Percentiles rank a stretch among this genome's conserved stretches.
Conservation (phyloP, 2,797 vertebrate genomes). For the Gallinago stenura region DNA sequence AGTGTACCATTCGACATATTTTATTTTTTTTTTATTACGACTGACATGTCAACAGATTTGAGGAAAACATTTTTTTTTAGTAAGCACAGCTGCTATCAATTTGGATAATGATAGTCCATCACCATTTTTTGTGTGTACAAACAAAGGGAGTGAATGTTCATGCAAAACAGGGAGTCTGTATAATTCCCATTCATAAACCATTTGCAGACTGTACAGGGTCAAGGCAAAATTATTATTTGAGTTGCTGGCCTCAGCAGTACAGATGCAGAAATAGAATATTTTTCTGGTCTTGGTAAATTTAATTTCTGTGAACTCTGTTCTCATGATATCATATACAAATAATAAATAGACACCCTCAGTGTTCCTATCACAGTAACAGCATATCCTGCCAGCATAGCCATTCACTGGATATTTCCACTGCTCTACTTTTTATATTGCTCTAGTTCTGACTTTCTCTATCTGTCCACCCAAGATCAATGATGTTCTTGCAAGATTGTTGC, state of each 20-base stretch:
- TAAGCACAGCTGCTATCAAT: conserved; percentile 83
- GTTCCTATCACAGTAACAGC: not conserved
- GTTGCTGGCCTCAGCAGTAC: conserved; percentile 43
- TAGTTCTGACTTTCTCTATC: conserved; percentile 6
- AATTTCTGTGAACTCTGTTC: conserved; percentile 44
- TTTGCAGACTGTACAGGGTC: conserved; percentile 55
- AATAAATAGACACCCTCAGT: conserved; percentile 21
- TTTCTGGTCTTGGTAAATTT: conserved; percentile 57
- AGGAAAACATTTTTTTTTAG: conserved; percentile 73
- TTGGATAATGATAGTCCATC: conserved; percentile 80
- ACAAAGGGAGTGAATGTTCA: conserved; percentile 73
- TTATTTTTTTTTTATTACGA: conserved; percentile 64
- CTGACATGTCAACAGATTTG: conserved; percentile 74
- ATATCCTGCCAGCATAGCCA: not conserved
- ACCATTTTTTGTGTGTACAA: conserved; percentile 78
- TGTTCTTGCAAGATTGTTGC: not conserved
- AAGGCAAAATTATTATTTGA: conserved; percentile 66
- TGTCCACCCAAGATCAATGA: conserved; percentile 29
- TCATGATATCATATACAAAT: conserved; percentile 32
- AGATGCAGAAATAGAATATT: conserved; percentile 42
- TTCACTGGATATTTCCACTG: not conserved
- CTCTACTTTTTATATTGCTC: not conserved
- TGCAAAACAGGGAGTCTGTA: conserved; percentile 50
- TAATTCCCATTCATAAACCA: conserved; percentile 66
- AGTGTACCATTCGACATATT: conserved; percentile 36